Conservation (phyloP, 1,140 invertebrate genomes). For the Trichonephila inaurata region DNA sequence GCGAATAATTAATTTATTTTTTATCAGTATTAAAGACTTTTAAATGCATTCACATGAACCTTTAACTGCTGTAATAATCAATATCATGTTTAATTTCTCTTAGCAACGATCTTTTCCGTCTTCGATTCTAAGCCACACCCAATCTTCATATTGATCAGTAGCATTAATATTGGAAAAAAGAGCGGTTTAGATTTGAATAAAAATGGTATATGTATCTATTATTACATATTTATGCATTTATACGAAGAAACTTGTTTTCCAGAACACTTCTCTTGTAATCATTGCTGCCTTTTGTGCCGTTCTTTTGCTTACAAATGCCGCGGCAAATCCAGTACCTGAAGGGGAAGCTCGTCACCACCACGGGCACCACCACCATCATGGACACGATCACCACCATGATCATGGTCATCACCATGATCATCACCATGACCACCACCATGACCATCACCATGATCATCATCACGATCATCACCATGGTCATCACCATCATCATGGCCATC, state of each 20-base stretch:
- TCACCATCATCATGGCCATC: slow-evolving; percentile 13
- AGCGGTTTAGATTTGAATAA: too few relatives aligned
- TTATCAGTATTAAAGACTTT: too few relatives aligned
- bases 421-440: slow-evolving; percentile 28
- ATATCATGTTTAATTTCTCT: too few relatives aligned
- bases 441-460: slow-evolving; percentile 31
- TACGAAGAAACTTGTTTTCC: background rate
- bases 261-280: slow-evolving; percentile 32
- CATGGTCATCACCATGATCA: slow-evolving; percentile 34
- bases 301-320: background rate
- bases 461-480: slow-evolving; percentile 2
- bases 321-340: slow-evolving; percentile 10
- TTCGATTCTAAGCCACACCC: too few relatives aligned
- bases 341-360: slow-evolving; percentile 30
- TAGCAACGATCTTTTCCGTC: too few relatives aligned
- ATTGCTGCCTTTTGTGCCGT: slow-evolving; percentile 3
- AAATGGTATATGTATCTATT: too few relatives aligned
- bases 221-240: too few relatives aligned
- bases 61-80: too few relatives aligned
- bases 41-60: too few relatives aligned
- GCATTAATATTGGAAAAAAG: too few relatives aligned
- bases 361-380: slow-evolving; percentile 18
- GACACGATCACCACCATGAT: slow-evolving; percentile 19
- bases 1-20: too few relatives aligned
- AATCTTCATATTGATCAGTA: too few relatives aligned